Conservation (phyloP, 2,113 vertebrate genomes). For the Vireo altiloquus region DNA sequence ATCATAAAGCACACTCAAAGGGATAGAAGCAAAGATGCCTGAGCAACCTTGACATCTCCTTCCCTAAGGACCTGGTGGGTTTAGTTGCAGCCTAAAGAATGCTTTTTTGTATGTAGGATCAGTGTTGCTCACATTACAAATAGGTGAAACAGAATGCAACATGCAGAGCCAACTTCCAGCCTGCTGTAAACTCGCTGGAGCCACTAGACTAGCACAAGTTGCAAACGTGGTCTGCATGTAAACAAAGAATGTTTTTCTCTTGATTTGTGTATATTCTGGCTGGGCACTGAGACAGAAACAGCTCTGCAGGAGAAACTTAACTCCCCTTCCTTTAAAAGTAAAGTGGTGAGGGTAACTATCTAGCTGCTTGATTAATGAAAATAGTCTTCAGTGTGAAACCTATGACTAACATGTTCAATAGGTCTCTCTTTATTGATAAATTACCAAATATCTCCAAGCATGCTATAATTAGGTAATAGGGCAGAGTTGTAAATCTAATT, state of each 20-base stretch:
- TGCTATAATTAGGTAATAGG: conserved; percentile 52
- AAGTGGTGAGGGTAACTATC: background rate
- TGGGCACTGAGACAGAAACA: background rate
- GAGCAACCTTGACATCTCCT: background rate
- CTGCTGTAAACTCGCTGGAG: background rate
- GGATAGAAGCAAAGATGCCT: background rate
- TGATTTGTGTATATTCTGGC: background rate
- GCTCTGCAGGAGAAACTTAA: background rate
- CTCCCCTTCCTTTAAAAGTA: background rate
- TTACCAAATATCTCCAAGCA: conserved; percentile 48
- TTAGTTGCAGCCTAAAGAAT: background rate
- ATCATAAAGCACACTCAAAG: background rate
- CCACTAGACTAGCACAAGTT: background rate
- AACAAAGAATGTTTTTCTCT: background rate
- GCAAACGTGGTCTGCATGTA: background rate
- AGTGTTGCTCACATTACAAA: background rate
- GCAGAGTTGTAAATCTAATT: conserved; percentile 49
- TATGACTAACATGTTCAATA: conserved; percentile 44
- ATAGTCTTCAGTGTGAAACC: background rate
- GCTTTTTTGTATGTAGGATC: background rate
- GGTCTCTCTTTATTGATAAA: conserved; percentile 49
- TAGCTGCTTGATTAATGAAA: conserved; percentile 43
- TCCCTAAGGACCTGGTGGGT: background rate
- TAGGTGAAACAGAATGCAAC: background rate
- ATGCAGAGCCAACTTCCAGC: background rate